phyloP scores from a whole-genome alignment of 2,888 invertebrate genomes.

The Atethmia centrago region DNA sequence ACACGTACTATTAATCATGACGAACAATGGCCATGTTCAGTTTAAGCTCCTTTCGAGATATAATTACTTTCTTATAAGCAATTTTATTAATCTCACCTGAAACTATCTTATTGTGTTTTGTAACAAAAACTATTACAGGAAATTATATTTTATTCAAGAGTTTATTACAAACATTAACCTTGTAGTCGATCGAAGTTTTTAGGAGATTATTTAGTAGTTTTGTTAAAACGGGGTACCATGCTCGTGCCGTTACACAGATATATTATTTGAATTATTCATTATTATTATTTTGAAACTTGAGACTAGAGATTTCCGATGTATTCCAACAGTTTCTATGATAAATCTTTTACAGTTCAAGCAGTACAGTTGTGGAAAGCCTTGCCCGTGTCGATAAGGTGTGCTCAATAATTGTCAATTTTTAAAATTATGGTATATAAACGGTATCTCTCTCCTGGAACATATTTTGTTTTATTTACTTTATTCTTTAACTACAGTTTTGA shows the following conservation, averaged over 20 bases:
- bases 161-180: constrained; percentile 50
- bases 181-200: constrained; percentile 22
- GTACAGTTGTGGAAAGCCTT: too few relatives aligned
- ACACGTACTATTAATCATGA: constrained; percentile 73
- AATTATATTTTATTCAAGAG: constrained; percentile 58
- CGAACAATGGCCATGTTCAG: constrained; percentile 70
- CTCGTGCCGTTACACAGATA: background rate
- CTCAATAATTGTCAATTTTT: too few relatives aligned
- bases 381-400: too few relatives aligned
- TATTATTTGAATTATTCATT: too few relatives aligned
- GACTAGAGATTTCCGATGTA: too few relatives aligned
- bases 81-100: constrained; percentile 54
- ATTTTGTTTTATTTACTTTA: too few relatives aligned
- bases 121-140: constrained; percentile 60
- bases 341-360: too few relatives aligned
- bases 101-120: constrained; percentile 58
- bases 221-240: background rate
- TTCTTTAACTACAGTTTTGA: too few relatives aligned
- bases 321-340: too few relatives aligned
- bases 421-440: too few relatives aligned
- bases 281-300: too few relatives aligned
- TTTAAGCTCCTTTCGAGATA: constrained; percentile 71
- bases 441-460: too few relatives aligned
- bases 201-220: constrained; percentile 11
- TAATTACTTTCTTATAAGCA: constrained; percentile 71